A percentile compares a stretch with the other conserved stretches of the same genome.
Evolutionary conservation across 37 sponge, comb jelly and placozoan species (phyloP).

Genomic region (Diacarnus erythraeanus): DNA sequence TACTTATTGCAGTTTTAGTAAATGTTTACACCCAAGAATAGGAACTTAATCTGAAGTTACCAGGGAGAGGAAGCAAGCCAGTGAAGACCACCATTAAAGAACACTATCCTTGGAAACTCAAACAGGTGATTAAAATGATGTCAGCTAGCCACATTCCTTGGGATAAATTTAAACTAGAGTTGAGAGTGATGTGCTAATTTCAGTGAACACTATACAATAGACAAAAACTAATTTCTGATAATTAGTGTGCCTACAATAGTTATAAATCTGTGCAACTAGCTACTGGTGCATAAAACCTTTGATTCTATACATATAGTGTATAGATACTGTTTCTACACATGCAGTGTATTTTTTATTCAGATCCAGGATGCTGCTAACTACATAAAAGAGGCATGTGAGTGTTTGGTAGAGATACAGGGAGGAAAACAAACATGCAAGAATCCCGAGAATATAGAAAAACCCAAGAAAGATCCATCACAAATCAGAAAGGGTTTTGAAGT

Average conservation of each 20-base stretch:
- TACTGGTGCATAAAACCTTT: too few relatives aligned
- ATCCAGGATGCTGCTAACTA: slow-evolving; percentile 74
- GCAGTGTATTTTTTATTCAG: slow-evolving; percentile 5
- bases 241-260: too few relatives aligned
- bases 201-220: too few relatives aligned
- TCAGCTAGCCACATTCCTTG: neutral
- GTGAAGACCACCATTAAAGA: slow-evolving; percentile 68
- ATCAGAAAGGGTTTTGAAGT: slow-evolving; percentile 33
- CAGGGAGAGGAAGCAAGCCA: slow-evolving; percentile 38
- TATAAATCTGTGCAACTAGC: too few relatives aligned
- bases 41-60: slow-evolving; percentile 62
- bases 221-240: too few relatives aligned
- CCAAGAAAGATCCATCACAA: slow-evolving; percentile 4
- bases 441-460: neutral
- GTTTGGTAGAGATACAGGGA: slow-evolving; percentile 11
- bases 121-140: slow-evolving; percentile 54
- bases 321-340: neutral
- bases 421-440: neutral
- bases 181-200: too few relatives aligned
- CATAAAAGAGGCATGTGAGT: slow-evolving; percentile 36
- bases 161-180: too few relatives aligned
- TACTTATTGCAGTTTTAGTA: neutral
- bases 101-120: slow-evolving; percentile 72
- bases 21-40: neutral
- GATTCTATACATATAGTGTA: slow-evolving; percentile 13